Evolutionary conservation across 2,797 vertebrate species (phyloP).

Genomic region (Notolepis coatsorum): DNA sequence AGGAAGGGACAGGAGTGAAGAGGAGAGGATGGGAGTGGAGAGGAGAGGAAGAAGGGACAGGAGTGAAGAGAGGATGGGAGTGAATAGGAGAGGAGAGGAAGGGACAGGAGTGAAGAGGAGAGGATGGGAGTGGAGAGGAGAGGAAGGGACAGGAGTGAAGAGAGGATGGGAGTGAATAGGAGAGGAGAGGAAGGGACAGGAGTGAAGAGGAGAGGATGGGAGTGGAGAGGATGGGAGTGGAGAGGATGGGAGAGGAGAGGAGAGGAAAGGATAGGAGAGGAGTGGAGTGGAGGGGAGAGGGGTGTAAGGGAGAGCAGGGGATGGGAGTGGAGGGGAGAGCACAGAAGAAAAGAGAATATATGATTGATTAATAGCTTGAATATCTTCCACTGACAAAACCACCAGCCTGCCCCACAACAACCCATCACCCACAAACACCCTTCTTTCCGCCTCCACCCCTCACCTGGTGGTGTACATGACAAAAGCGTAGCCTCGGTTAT

Average conservation of each 20-base stretch:
- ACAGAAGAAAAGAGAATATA: background rate
- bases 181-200: background rate
- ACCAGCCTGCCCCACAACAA: no score
- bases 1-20: background rate
- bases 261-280: background rate
- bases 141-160: no score
- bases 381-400: no score
- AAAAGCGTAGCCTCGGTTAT: conserved; percentile 98
- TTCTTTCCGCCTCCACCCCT: background rate
- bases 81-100: background rate
- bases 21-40: background rate
- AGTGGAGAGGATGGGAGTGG: background rate
- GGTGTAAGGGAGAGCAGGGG: background rate
- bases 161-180: background rate
- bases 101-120: background rate
- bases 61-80: background rate
- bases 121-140: background rate
- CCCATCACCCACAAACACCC: background rate
- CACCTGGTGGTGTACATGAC: conserved; percentile 92
- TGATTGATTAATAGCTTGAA: no score
- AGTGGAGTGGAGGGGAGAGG: background rate
- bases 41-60: background rate
- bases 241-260: no score
- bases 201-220: background rate
- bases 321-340: background rate